Percentiles rank a stretch among this genome's conserved stretches.
These are phyloP conservation scores for Orbicella faveolata DNA, from an alignment of 64 coral and sea anemone species.

Conservation along the genomic window DNA sequence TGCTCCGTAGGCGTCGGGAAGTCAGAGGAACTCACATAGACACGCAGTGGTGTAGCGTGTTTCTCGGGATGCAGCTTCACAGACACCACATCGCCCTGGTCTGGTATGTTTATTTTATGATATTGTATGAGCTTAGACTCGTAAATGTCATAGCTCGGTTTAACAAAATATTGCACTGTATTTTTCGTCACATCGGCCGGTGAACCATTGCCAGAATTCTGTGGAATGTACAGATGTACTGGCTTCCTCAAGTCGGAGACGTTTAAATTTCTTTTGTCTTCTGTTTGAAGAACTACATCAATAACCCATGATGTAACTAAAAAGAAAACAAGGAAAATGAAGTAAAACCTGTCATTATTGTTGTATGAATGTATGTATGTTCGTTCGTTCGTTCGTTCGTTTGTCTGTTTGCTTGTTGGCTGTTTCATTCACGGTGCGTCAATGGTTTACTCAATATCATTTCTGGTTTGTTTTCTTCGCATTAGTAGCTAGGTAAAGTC, in stretches of 20 bases:
- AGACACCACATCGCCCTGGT: background rate
- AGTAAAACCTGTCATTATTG: background rate
- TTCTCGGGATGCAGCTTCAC: background rate
- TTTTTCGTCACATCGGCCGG: background rate
- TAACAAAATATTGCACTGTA: slow-evolving; percentile 35
- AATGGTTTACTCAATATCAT: too few species aligned
- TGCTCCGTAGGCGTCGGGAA: slow-evolving; percentile 24
- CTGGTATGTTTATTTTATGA: background rate
- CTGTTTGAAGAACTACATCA: slow-evolving; percentile 53
- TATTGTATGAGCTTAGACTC: slow-evolving; percentile 10
- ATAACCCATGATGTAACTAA: slow-evolving; percentile 47
- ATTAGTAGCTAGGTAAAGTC: too few species aligned
- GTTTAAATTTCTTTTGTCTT: background rate
- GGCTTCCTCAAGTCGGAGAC: slow-evolving; percentile 29
- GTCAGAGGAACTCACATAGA: slow-evolving; percentile 12
- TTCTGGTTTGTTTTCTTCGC: too few species aligned
- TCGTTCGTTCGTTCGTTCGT: background rate
- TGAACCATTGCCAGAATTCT: background rate
- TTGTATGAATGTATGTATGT: background rate
- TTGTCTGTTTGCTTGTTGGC: background rate
- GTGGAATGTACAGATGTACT: slow-evolving; percentile 59
- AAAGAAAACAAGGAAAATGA: background rate
- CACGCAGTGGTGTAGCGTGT: background rate
- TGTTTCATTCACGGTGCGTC: too few species aligned
- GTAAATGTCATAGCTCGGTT: slow-evolving; percentile 32